phyloP scores from a whole-genome alignment of 2,888 invertebrate genomes.

The Griposia aprilina region DNA sequence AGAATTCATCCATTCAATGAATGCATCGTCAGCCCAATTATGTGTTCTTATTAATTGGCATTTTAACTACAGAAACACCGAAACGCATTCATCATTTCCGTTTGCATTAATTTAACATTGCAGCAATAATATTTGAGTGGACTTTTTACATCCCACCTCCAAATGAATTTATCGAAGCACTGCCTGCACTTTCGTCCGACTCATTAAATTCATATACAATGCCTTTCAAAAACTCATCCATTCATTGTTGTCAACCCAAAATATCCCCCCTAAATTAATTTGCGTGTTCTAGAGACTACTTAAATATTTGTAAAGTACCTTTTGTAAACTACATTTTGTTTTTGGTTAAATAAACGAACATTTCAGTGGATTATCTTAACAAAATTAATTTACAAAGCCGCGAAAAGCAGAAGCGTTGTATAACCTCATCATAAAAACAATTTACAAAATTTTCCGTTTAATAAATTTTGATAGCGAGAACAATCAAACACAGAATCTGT shows the following conservation, averaged over 20 bases:
- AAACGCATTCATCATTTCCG: background rate
- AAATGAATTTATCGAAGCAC: background rate
- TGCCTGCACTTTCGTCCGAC: background rate
- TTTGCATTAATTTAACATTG: background rate
- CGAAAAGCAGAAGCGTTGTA: conserved; percentile 3
- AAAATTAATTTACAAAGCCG: background rate
- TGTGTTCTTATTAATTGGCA: background rate
- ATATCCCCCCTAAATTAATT: background rate
- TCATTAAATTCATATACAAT: conserved; percentile 3
- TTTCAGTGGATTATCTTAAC: background rate
- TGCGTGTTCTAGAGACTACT: background rate
- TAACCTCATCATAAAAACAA: conserved; percentile 24
- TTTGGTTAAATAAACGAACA: background rate
- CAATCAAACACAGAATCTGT: conserved; percentile 29
- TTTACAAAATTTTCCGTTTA: conserved; percentile 37
- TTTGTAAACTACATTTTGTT: background rate
- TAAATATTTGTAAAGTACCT: background rate
- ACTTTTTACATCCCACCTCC: background rate
- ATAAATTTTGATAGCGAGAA: conserved; percentile 28
- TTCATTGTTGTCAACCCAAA: background rate
- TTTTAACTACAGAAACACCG: background rate
- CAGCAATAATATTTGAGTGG: conserved; percentile 1
- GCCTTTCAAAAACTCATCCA: conserved; percentile 28
- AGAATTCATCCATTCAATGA: background rate
- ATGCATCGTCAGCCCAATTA: background rate